Conservation (phyloP, 2,888 invertebrate genomes). For the Eledona agricola region DNA sequence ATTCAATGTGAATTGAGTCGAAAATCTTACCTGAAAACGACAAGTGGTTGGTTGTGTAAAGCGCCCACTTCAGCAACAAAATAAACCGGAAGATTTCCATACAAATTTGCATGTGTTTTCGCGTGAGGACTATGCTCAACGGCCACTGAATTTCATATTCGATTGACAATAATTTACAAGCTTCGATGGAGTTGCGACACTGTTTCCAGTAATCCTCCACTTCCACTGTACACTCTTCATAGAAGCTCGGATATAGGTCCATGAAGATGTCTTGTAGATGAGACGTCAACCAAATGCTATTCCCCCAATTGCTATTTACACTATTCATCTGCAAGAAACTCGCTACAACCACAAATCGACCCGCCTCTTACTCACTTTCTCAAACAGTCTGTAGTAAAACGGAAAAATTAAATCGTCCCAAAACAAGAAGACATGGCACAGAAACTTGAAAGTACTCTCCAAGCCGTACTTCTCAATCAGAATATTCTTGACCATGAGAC, state of each 20-base stretch:
- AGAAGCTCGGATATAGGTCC: constrained; percentile 57
- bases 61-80: constrained; percentile 59
- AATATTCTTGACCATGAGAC: constrained; percentile 56
- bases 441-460: constrained; percentile 55
- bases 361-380: constrained; percentile 47
- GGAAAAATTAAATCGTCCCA: constrained; percentile 57
- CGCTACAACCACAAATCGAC: too few relatives aligned
- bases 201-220: constrained; percentile 49
- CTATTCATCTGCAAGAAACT: constrained; percentile 44
- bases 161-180: constrained; percentile 50
- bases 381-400: constrained; percentile 56
- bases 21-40: constrained; percentile 52
- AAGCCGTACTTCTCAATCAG: constrained; percentile 55
- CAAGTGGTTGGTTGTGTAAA: constrained; percentile 56
- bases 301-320: constrained; percentile 51
- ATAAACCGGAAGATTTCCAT: constrained; percentile 57
- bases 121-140: constrained; percentile 55
- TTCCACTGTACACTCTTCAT: constrained; percentile 52
- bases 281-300: constrained; percentile 56
- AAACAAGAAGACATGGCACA: constrained; percentile 57
- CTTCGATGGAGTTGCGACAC: constrained; percentile 49
- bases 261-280: constrained; percentile 58
- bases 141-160: constrained; percentile 57
- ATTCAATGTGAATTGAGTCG: constrained; percentile 3
- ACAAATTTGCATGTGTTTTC: constrained; percentile 54